Evolutionary conservation across 2,888 invertebrate genomes (phyloP), one percentile per base, ranked within the genome.

Genomic region (Pristionchus fissidentatus): DNA sequence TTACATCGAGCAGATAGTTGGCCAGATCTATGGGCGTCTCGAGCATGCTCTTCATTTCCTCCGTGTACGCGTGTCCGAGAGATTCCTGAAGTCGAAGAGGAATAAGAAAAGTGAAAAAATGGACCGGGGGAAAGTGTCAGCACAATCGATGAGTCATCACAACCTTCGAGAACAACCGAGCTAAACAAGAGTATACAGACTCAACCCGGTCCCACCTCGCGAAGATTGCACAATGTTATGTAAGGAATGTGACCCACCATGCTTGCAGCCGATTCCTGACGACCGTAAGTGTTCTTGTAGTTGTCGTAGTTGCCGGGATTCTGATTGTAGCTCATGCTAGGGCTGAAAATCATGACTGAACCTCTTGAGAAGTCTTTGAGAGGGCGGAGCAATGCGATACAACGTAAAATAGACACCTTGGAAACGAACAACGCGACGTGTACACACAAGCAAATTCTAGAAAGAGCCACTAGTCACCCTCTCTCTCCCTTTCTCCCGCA

Each of bases 361-460:
- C 22, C n/a, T 29, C 13, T 5, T 13, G 55, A n/a, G 43, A 26
- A 41, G 41, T 13, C 4, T 1, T 26, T 10, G n/a, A 26, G 22
- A 26, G 57, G 79, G 79, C 35, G 79, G 79, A 29, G 41, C 41
- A 10, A 38, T 19, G 75, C 46, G 49, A 15, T 13, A 79, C 79
- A 57, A 46, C 80, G 22, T 19, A 62, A 7, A 62, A 46, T 13
- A 62, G 22, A 62, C 62, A 46, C 60, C 46, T 60, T 49, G 52
- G 80, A 43, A 81, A 60, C 43, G 62, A 81, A 60, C 80, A 81
- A 81, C 60, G 62, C 80, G 57, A 32, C 79, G 22, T 57, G 49
- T 79, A n/a, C n/a, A 79, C 79, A 79, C 79, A 79, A 57, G 35
- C 32, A n/a, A 57, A 79, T 79, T 79, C 79, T 79, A 79, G 79